Conservation (phyloP, 2,888 invertebrate genomes). For the Drosophila gaucha region DNA sequence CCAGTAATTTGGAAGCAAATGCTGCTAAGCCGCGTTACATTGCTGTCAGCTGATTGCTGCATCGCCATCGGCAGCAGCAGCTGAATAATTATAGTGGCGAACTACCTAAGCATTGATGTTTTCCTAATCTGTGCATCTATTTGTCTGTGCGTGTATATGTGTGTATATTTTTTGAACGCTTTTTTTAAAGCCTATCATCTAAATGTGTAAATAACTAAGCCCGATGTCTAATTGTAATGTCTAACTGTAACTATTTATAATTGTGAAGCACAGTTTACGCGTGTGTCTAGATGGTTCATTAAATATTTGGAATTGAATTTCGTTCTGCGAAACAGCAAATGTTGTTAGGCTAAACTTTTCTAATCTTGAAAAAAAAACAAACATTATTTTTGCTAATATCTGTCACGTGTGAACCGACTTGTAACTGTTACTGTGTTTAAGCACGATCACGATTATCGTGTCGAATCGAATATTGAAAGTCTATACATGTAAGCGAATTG, state of each 20-base stretch:
- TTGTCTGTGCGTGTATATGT: slow-evolving; percentile 33
- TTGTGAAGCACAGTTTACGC: slow-evolving; percentile 24
- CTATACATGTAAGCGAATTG: neutral
- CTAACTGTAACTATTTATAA: slow-evolving; percentile 36
- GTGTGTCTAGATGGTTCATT: slow-evolving; percentile 6
- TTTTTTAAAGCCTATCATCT: slow-evolving; percentile 58
- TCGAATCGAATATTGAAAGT: neutral
- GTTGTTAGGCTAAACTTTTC: neutral
- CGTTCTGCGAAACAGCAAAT: neutral
- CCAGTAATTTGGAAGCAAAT: slow-evolving; percentile 53
- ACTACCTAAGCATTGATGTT: slow-evolving; percentile 20
- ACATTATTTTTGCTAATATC: slow-evolving; percentile 14
- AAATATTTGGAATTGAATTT: slow-evolving; percentile 7
- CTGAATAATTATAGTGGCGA: slow-evolving; percentile 17
- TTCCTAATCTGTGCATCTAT: slow-evolving; percentile 15
- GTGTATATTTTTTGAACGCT: slow-evolving; percentile 71
- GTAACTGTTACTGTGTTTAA: slow-evolving; percentile 2
- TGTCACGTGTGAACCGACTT: slow-evolving; percentile 12
- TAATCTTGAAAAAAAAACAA: neutral
- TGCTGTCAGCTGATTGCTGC: slow-evolving; percentile 75
- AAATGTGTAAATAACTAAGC: slow-evolving; percentile 64
- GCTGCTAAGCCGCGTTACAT: slow-evolving; percentile 61
- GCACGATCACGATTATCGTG: slow-evolving; percentile 5
- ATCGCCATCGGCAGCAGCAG: slow-evolving; percentile 54
- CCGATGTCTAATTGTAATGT: slow-evolving; percentile 32